These are phyloP conservation scores for Peromyscus leucopus DNA, from an alignment of 2,113 vertebrate genomes.

Conservation along the genomic window DNA sequence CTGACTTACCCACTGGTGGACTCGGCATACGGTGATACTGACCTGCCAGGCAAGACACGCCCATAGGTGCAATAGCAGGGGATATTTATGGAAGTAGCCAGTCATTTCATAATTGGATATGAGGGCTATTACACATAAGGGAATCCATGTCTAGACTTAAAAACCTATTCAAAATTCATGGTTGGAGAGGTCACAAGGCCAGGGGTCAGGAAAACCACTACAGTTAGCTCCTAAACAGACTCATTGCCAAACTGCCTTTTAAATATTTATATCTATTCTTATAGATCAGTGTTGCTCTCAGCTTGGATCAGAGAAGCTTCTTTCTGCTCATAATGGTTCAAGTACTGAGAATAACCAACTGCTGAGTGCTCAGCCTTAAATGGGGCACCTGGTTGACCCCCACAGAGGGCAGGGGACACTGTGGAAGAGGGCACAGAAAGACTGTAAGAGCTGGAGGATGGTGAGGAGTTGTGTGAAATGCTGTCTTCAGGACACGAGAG, in stretches of 20 bases:
- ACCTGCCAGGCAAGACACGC: too few relatives aligned
- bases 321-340: not conserved
- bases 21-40: not conserved
- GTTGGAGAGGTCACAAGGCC: not conserved
- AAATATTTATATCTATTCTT: not conserved
- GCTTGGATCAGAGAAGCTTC: not conserved
- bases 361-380: accelerated
- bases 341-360: not conserved
- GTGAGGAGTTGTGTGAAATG: not conserved
- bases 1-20: not conserved
- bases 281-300: not conserved
- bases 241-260: not conserved
- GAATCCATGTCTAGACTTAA: not conserved
- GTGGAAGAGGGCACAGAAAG: not conserved
- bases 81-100: not conserved
- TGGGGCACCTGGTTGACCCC: not conserved
- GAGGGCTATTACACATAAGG: not conserved
- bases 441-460: not conserved
- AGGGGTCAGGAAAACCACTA: not conserved
- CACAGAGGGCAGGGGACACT: not conserved
- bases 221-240: not conserved
- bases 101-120: not conserved
- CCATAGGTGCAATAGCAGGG: not conserved
- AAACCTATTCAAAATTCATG: not conserved
- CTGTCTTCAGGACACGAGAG: not conserved